Conservation (phyloP, 1,140 invertebrate genomes). For the Akabosia matsudoensis region DNA sequence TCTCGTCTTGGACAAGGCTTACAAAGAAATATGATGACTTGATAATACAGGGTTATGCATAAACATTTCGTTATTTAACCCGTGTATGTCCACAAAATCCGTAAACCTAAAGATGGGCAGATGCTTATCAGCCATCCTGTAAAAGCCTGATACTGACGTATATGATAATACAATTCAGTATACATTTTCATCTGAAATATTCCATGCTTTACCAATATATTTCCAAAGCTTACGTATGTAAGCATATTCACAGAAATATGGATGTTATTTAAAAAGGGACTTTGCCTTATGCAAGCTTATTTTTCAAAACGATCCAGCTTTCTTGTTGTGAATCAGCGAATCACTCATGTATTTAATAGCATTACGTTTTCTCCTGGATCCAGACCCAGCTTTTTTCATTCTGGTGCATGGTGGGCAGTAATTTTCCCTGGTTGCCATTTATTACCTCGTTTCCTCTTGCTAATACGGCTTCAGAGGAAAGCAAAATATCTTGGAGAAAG, state of each 20-base stretch:
- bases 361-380: neutral
- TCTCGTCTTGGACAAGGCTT: too few species aligned
- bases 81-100: too few species aligned
- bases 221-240: neutral
- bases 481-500: too few species aligned
- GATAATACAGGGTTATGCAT: too few species aligned
- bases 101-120: too few species aligned
- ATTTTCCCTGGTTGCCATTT: constrained; percentile 9
- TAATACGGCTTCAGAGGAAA: neutral
- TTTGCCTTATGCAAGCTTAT: neutral
- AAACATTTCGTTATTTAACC: too few species aligned
- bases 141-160: too few species aligned
- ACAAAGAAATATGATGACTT: too few species aligned
- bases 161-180: too few species aligned
- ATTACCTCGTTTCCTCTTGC: neutral
- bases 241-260: neutral
- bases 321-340: neutral
- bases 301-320: neutral
- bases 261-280: neutral
- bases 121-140: too few species aligned
- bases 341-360: neutral
- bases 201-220: too few species aligned
- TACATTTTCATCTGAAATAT: too few species aligned
- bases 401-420: neutral
- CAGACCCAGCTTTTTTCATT: neutral